Evolutionary conservation across 1,140 invertebrate species (phyloP).

Genomic region (Acromyrmex echinatior): DNA sequence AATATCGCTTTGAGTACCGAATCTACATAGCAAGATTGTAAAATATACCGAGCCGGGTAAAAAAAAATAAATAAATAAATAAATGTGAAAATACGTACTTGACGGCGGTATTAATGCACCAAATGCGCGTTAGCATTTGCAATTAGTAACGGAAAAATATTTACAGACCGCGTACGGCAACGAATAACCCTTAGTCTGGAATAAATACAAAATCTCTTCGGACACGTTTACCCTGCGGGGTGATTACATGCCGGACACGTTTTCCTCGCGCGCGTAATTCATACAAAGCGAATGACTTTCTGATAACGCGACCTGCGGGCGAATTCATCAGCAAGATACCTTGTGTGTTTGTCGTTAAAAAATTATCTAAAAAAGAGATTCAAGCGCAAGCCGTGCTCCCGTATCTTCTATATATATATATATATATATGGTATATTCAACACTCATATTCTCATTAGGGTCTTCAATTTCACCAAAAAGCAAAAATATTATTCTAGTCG

Average conservation of each 20-base stretch:
- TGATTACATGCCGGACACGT: slow-evolving; percentile 7
- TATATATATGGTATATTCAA: too few species aligned
- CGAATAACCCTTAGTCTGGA: neutral
- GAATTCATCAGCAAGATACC: neutral
- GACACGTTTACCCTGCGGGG: neutral
- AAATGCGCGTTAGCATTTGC: neutral
- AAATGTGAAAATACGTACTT: slow-evolving; percentile 17
- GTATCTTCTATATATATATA: neutral
- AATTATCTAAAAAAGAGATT: neutral
- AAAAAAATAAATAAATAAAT: neutral
- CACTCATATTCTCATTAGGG: neutral
- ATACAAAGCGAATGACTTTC: neutral
- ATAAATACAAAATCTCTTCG: slow-evolving; percentile 22
- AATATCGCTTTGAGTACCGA: slow-evolving; percentile 45
- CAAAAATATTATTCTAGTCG: neutral
- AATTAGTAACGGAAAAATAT: slow-evolving; percentile 41
- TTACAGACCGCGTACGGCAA: neutral
- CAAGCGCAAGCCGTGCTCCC: neutral
- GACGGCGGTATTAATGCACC: neutral
- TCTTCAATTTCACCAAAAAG: neutral
- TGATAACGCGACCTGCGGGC: neutral
- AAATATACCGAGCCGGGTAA: neutral
- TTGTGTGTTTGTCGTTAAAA: neutral
- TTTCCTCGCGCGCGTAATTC: neutral
- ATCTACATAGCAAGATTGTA: neutral